phyloP scores from a whole-genome alignment of 1,140 invertebrate species.

The Drosophila nebulosa region DNA sequence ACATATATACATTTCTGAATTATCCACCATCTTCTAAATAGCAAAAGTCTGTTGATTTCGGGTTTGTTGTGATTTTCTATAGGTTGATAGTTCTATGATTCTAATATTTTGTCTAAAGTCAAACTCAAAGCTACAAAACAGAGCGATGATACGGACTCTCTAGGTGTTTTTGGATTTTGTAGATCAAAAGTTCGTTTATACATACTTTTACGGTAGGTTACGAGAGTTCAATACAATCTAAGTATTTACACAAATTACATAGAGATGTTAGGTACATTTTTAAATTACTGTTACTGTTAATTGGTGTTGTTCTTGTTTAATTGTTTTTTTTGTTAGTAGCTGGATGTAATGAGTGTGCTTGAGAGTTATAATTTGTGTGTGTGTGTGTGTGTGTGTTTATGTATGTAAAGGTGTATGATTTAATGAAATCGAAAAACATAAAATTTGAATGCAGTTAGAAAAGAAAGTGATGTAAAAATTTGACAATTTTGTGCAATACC shows the following conservation, averaged over 20 bases:
- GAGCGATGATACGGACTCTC: slow-evolving; percentile 22
- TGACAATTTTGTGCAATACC: slow-evolving; percentile 86
- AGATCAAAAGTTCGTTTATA: slow-evolving; percentile 11
- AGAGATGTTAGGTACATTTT: slow-evolving; percentile 28
- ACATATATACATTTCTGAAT: neutral
- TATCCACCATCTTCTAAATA: neutral
- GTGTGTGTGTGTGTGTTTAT: slow-evolving; percentile 21
- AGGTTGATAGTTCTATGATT: neutral
- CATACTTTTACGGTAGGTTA: slow-evolving; percentile 26
- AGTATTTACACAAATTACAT: slow-evolving; percentile 71
- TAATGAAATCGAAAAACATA: slow-evolving; percentile 45
- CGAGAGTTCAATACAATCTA: slow-evolving; percentile 33
- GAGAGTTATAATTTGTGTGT: slow-evolving; percentile 26
- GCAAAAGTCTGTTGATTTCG: neutral
- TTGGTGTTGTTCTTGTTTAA: neutral
- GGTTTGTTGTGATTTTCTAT: neutral
- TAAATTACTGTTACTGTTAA: slow-evolving; percentile 38
- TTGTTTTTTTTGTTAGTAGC: slow-evolving; percentile 50
- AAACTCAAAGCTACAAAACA: slow-evolving; percentile 34
- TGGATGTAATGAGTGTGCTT: slow-evolving; percentile 56
- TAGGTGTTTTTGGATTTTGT: slow-evolving; percentile 11
- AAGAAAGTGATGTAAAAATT: slow-evolving; percentile 54
- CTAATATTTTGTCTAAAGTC: slow-evolving; percentile 9
- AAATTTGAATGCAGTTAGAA: slow-evolving; percentile 59
- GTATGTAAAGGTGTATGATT: slow-evolving; percentile 26